These are phyloP conservation scores for Bubo bubo DNA, from an alignment of 2,113 vertebrate species.

Conservation along the genomic window DNA sequence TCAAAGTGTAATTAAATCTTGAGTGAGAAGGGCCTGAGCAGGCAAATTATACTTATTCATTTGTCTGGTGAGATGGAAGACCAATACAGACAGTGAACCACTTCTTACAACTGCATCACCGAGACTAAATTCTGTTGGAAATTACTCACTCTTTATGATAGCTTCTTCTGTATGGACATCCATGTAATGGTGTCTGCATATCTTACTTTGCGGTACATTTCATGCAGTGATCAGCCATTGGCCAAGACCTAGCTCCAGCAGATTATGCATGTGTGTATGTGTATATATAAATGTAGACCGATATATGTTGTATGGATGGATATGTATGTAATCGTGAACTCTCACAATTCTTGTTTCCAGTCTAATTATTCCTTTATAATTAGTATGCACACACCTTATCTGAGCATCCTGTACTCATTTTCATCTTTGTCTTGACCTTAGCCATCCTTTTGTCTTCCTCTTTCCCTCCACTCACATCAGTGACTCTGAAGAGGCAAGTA, in stretches of 20 bases:
- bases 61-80: not conserved
- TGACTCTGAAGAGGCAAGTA: not conserved
- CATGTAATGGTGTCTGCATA: not conserved
- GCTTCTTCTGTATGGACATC: not conserved
- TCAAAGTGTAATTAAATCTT: not conserved
- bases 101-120: fast-evolving
- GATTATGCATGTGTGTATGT: not conserved
- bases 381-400: not conserved
- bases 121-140: not conserved
- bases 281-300: not conserved
- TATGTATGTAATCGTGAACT: not conserved
- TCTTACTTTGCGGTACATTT: not conserved
- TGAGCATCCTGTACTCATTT: not conserved
- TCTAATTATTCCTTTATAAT: not conserved
- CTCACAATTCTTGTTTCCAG: not conserved
- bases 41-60: not conserved
- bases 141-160: not conserved
- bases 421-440: not conserved
- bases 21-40: not conserved
- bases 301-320: not conserved
- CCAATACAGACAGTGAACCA: not conserved
- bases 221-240: not conserved
- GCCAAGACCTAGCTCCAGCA: not conserved
- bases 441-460: not conserved
- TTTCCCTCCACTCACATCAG: not conserved